phyloP scores from a whole-genome alignment of 2,797 vertebrate genomes.

The Micrastur ruficollis region DNA sequence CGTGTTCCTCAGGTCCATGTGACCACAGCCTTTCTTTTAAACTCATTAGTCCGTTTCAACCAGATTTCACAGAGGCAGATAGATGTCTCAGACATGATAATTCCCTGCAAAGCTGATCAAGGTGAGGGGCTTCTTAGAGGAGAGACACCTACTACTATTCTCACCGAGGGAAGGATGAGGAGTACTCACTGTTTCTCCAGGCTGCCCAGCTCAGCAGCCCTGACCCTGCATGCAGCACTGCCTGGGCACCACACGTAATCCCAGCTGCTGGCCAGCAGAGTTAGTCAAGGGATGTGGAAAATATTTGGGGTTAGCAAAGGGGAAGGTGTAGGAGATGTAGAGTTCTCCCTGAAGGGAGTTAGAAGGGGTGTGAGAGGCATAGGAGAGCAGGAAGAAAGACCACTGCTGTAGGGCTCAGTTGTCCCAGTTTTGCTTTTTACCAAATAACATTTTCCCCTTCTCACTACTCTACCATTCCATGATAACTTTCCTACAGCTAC shows the following conservation, averaged over 20 bases:
- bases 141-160: neutral
- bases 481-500: neutral
- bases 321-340: neutral
- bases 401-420: neutral
- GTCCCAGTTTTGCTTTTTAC: neutral
- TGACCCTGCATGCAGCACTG: rapidly evolving
- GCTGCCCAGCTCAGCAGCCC: neutral
- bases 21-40: neutral
- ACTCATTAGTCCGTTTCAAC: neutral
- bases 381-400: neutral
- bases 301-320: neutral
- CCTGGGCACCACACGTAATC: rapidly evolving
- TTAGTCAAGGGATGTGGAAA: neutral
- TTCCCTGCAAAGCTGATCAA: neutral
- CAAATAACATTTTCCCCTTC: neutral
- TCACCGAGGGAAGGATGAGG: neutral
- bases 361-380: neutral
- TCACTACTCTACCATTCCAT: neutral
- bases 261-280: neutral
- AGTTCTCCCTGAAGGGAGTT: neutral
- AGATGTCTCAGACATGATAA: neutral
- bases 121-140: neutral
- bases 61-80: neutral
- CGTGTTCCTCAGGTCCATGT: neutral
- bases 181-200: neutral